Evolutionary conservation across 2,113 vertebrate genomes (phyloP).

Genomic region (Smithornis capensis): DNA sequence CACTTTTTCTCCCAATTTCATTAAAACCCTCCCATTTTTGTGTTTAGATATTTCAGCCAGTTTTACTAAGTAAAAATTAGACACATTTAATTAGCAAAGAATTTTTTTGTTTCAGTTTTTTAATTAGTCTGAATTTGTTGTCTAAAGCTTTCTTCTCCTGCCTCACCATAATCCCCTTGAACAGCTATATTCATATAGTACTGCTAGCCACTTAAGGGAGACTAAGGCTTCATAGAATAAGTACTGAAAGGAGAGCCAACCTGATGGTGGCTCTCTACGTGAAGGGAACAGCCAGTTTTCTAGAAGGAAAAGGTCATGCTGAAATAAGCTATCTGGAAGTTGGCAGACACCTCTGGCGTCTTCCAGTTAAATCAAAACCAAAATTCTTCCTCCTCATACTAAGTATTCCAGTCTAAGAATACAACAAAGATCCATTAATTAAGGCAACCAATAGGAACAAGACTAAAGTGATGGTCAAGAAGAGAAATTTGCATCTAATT

Average conservation of each 20-base stretch:
- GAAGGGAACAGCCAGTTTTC: background rate
- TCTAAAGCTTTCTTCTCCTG: background rate
- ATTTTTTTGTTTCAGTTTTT: background rate
- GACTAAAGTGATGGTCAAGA: background rate
- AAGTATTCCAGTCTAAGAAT: background rate
- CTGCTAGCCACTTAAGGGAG: background rate
- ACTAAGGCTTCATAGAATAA: background rate
- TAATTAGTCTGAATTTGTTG: background rate
- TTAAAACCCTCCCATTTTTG: background rate
- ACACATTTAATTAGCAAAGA: background rate
- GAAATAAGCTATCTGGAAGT: background rate
- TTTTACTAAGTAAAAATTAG: background rate
- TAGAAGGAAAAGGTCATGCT: background rate
- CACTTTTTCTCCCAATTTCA: background rate
- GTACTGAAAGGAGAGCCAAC: background rate
- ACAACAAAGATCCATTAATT: background rate
- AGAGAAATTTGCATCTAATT: background rate
- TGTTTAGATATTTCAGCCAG: background rate
- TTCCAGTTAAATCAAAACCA: background rate
- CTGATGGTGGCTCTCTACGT: accelerated
- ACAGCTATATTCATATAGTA: background rate
- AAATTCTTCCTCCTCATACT: background rate
- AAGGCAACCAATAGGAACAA: background rate
- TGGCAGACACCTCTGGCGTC: background rate
- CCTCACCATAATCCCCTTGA: background rate